phyloP scores from a whole-genome alignment of 2,797 vertebrate species.

The Microtus agrestis region DNA sequence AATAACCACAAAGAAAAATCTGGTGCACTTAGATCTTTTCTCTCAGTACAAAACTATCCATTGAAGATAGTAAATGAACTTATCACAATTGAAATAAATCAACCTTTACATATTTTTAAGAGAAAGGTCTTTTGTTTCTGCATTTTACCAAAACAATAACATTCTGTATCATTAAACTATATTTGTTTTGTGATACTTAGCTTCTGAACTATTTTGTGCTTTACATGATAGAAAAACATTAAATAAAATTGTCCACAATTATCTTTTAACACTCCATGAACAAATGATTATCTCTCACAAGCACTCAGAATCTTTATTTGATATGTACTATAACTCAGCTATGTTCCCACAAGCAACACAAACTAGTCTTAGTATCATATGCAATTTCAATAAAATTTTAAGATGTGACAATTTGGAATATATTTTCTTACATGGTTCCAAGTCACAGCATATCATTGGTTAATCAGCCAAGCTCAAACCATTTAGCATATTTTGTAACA shows the following conservation, averaged over 20 bases:
- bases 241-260: conserved; percentile 30
- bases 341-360: conserved; percentile 19
- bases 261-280: neutral
- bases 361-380: conserved; percentile 37
- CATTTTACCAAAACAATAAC: conserved; percentile 10
- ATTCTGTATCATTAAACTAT: conserved; percentile 2
- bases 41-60: neutral
- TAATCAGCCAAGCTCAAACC: neutral
- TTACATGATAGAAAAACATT: conserved; percentile 50
- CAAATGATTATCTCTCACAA: conserved; percentile 43
- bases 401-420: conserved; percentile 3
- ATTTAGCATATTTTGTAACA: neutral
- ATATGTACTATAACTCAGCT: conserved; percentile 20
- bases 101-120: neutral
- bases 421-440: neutral
- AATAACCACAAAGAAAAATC: neutral
- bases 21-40: neutral
- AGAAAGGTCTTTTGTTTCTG: neutral
- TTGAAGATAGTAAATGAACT: conserved; percentile 16
- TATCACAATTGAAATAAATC: neutral
- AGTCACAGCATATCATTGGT: neutral
- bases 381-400: conserved; percentile 49
- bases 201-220: conserved; percentile 8
- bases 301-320: conserved; percentile 46
- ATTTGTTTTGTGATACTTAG: conserved; percentile 2